These are phyloP conservation scores for Cliona cf. orientalis DNA, from an alignment of 37 sponge, comb jelly and placozoan species.

Conservation along the genomic window DNA sequence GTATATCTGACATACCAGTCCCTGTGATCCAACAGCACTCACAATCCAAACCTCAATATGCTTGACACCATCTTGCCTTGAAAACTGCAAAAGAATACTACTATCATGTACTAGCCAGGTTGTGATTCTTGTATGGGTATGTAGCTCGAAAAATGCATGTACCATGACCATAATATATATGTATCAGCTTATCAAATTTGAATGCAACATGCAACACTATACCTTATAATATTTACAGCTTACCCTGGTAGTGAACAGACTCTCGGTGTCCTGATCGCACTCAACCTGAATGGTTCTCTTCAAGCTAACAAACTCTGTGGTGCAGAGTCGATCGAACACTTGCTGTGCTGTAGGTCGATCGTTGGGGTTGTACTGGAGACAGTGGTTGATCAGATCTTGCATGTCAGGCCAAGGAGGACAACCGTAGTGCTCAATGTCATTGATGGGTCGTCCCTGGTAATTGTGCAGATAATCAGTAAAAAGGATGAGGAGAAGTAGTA, in stretches of 20 bases:
- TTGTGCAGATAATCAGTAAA: too few relatives aligned
- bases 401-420: constrained; percentile 87
- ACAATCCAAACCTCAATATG: constrained; percentile 65
- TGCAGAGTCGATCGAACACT: constrained; percentile 63
- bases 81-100: constrained; percentile 18
- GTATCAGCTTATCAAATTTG: neutral
- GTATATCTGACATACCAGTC: constrained; percentile 40
- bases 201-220: neutral
- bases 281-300: constrained; percentile 59
- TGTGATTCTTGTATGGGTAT: too few relatives aligned
- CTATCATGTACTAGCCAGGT: too few relatives aligned
- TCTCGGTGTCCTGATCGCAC: constrained; percentile 42
- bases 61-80: neutral
- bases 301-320: constrained; percentile 59
- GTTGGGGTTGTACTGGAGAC: constrained; percentile 70
- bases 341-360: constrained; percentile 70
- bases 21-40: constrained; percentile 18
- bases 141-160: too few relatives aligned
- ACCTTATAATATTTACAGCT: neutral
- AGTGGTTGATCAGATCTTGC: constrained; percentile 77
- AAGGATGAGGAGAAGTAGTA: too few relatives aligned
- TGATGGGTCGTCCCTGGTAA: constrained; percentile 72
- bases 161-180: neutral
- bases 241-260: constrained; percentile 67
- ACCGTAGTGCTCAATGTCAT: constrained; percentile 64